Evolutionary conservation across 2,113 vertebrate species (phyloP).

Genomic region (Capricornis sumatraensis): DNA sequence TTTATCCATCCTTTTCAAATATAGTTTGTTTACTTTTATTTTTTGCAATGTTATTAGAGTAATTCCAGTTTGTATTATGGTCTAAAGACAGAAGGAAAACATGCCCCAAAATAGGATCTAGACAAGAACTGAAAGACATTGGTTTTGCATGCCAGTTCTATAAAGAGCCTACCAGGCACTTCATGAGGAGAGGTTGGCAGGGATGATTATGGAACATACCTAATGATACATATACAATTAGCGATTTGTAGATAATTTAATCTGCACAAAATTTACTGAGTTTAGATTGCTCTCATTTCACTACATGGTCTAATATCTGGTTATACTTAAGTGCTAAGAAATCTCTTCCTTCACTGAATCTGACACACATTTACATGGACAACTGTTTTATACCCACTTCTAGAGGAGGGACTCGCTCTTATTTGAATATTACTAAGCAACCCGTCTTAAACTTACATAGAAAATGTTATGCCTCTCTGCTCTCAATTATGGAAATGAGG

Average conservation of each 20-base stretch:
- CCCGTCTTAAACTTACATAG: neutral
- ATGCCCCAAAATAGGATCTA: neutral
- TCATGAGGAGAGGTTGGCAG: neutral
- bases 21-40: neutral
- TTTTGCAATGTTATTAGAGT: neutral
- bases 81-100: neutral
- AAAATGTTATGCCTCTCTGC: slow-evolving; percentile 49
- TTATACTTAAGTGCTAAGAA: slow-evolving; percentile 11
- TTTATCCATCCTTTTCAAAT: slow-evolving; percentile 24
- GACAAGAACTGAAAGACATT: neutral
- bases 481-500: slow-evolving; percentile 28
- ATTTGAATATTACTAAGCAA: slow-evolving; percentile 57
- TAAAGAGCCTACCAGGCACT: neutral
- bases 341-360: slow-evolving; percentile 19
- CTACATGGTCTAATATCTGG: neutral
- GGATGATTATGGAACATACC: neutral
- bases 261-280: slow-evolving; percentile 1
- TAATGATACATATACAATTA: neutral
- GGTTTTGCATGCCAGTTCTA: neutral
- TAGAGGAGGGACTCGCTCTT: neutral
- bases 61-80: neutral
- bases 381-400: neutral
- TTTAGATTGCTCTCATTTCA: neutral
- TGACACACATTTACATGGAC: neutral
- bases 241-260: neutral